Evolutionary conservation across 2,888 invertebrate species (phyloP).

Genomic region (Scaptomyza tumidula): DNA sequence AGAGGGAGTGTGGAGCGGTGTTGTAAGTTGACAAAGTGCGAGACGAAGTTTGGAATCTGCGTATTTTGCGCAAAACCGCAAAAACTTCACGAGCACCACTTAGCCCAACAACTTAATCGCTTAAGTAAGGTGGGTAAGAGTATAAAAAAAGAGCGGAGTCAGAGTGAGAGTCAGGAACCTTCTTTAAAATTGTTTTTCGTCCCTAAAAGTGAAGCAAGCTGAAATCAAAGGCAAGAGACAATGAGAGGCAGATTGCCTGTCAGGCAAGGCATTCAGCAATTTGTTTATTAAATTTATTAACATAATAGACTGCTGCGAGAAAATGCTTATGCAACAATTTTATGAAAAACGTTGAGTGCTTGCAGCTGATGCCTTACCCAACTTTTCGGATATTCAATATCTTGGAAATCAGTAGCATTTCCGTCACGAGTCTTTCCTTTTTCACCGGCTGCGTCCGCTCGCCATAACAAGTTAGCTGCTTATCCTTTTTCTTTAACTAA

Average conservation of each 20-base stretch:
- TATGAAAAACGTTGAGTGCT: conserved; percentile 57
- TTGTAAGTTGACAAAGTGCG: conserved; percentile 65
- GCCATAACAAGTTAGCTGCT: conserved; percentile 18
- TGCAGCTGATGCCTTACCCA: conserved; percentile 51
- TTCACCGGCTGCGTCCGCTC: conserved; percentile 2
- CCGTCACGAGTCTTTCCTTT: conserved; percentile 38
- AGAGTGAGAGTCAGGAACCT: neutral
- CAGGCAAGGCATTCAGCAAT: conserved; percentile 24
- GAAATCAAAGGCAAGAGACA: conserved; percentile 42
- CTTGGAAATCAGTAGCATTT: conserved; percentile 49
- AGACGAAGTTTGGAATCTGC: conserved; percentile 68
- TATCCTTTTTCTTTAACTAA: conserved; percentile 54
- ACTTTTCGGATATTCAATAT: conserved; percentile 44
- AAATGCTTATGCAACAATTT: conserved; percentile 31
- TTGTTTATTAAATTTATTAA: conserved; percentile 72
- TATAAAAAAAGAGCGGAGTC: neutral
- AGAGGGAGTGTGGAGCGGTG: conserved; percentile 8
- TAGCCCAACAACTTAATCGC: conserved; percentile 67
- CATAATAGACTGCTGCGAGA: conserved; percentile 69
- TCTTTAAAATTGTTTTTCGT: conserved; percentile 38
- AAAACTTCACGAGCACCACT: conserved; percentile 64
- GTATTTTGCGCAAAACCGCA: conserved; percentile 63
- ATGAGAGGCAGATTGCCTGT: conserved; percentile 16
- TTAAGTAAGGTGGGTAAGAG: conserved; percentile 9
- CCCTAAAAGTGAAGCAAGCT: conserved; percentile 37